Evolutionary conservation across 2,113 vertebrate genomes (phyloP).

Genomic region (Sarotherodon lohbergeri): DNA sequence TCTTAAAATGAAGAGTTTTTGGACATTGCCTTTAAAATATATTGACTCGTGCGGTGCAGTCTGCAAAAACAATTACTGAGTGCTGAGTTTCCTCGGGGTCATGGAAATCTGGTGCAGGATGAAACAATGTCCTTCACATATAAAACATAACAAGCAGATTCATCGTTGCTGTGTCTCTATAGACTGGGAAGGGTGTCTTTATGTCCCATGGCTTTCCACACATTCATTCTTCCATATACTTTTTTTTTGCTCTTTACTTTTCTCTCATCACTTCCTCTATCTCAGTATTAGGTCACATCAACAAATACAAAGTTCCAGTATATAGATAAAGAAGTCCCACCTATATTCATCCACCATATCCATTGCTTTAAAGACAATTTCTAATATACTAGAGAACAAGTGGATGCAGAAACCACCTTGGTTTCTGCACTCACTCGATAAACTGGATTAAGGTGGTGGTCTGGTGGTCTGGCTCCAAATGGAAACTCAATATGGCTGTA

Average conservation of each 20-base stretch:
- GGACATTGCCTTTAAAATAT: slow-evolving; percentile 53
- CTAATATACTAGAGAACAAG: slow-evolving; percentile 21
- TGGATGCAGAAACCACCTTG: slow-evolving; percentile 16
- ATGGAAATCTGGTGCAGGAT: slow-evolving; percentile 48
- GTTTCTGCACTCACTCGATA: neutral
- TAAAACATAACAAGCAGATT: slow-evolving; percentile 59
- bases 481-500: slow-evolving; percentile 44
- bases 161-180: slow-evolving; percentile 43
- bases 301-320: neutral
- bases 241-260: slow-evolving; percentile 2
- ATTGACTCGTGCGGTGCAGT: slow-evolving; percentile 24
- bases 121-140: slow-evolving; percentile 55
- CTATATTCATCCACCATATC: neutral
- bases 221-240: neutral
- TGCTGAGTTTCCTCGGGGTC: slow-evolving; percentile 29
- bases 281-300: slow-evolving; percentile 1
- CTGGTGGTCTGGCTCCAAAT: slow-evolving; percentile 45
- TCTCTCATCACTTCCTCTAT: slow-evolving; percentile 8
- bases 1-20: slow-evolving; percentile 46
- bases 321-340: neutral
- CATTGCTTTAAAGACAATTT: neutral
- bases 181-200: slow-evolving; percentile 10
- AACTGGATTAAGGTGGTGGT: slow-evolving; percentile 19
- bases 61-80: slow-evolving; percentile 55
- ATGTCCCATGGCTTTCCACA: slow-evolving; percentile 8